A percentile compares a stretch with the other conserved stretches of the same genome.
Evolutionary conservation across 2,113 vertebrate genomes (phyloP).

Genomic region (Laterallus jamaicensis): DNA sequence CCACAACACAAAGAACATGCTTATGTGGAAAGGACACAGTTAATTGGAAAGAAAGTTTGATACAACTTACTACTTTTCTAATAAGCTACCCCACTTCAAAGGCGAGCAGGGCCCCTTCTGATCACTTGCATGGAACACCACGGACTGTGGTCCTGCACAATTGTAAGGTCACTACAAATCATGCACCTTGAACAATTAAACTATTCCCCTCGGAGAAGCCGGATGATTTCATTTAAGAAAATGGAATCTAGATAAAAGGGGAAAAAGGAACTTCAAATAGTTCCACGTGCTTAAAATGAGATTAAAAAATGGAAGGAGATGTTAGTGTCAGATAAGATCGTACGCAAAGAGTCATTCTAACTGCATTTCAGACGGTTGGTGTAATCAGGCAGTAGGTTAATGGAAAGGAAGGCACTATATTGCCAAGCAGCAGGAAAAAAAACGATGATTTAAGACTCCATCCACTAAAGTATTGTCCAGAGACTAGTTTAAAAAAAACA

Average conservation of each 20-base stretch:
- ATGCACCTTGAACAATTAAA: conserved; percentile 65
- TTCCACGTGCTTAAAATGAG: conserved; percentile 38
- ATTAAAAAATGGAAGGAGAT: conserved; percentile 60
- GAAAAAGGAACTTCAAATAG: conserved; percentile 26
- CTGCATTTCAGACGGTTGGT: neutral
- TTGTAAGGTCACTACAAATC: conserved; percentile 67
- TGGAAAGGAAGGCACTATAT: conserved; percentile 33
- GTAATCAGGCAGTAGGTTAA: conserved; percentile 55
- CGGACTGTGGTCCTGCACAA: conserved; percentile 60
- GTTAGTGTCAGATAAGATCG: conserved; percentile 53
- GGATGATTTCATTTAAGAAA: conserved; percentile 65
- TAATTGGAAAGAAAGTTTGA: conserved; percentile 42
- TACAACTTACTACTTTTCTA: conserved; percentile 36
- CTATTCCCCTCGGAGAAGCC: conserved; percentile 50
- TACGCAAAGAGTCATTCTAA: conserved; percentile 14
- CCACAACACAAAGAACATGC: neutral
- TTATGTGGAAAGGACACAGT: conserved; percentile 29
- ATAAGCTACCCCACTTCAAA: conserved; percentile 54
- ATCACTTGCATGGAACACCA: conserved; percentile 67
- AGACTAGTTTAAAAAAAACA: conserved; percentile 7
- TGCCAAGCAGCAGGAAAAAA: conserved; percentile 34
- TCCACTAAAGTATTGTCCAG: conserved; percentile 12
- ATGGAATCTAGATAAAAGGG: conserved; percentile 54
- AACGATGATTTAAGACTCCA: conserved; percentile 26
- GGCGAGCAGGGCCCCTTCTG: conserved; percentile 6